Evolutionary conservation across 2,888 invertebrate species (phyloP), one percentile per base, ranked within the genome.

Genomic region (Xylota sylvarum): DNA sequence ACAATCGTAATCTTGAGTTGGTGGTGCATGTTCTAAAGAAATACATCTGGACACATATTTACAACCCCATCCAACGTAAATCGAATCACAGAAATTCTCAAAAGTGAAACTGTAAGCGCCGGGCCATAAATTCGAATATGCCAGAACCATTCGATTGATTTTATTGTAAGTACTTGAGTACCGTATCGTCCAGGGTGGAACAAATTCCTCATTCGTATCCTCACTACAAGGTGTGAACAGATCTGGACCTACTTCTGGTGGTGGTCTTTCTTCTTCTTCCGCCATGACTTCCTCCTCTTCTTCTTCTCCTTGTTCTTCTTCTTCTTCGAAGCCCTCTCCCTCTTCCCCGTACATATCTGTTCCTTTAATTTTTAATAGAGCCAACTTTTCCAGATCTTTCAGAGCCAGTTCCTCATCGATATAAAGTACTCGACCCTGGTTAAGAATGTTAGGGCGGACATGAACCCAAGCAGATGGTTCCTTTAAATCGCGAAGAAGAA

Each of bases 391-490:
- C 0, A 90, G 88, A 3, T 90, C 89, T 64, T 93, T 93, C 0
- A 89, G 80, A 2, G 90, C 90, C 35, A 93, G 93, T 60, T 93
- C 93, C 32, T 96, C 95, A 90, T 96, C 95, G 95, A 95, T 96
- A 95, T 96, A 96, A 0, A 94, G 92, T 0, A 95, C 94, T 40
- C 97, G 94, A 10, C 97, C 98, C 93, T 98, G 97, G 62, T 94
- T 93, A 17, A 98, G 93, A 89, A 98, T 96, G 90, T 96, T 95
- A 10, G 94, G 93, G 4, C 95, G 94, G 89, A 97, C 96, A 91
- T 98, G 98, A 43, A 97, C 97, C 98, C 98, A 98, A 92, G 95
- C 95, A 4, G 94, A 93, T 89, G 96, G 92, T 89, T 97, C 95
- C 19, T 94, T 90, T 12, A 98, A 93, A 79, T 96, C 96, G 88